A percentile compares a stretch with the other conserved stretches of the same genome.
These are phyloP conservation scores for Falco rusticolus DNA, from an alignment of 2,797 vertebrate genomes.

Conservation along the genomic window DNA sequence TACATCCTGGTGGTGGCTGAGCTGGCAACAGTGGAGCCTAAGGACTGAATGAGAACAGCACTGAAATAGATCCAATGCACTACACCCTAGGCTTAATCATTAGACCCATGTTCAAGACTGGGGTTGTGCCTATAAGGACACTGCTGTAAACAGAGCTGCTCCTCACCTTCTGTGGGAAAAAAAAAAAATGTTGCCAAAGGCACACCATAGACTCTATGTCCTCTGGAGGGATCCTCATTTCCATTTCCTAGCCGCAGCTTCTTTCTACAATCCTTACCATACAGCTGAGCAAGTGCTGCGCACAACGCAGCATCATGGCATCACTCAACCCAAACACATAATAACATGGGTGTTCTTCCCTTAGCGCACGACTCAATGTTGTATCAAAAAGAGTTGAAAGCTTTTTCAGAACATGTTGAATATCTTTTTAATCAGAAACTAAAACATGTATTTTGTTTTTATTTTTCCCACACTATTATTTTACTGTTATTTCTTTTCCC, in stretches of 20 bases:
- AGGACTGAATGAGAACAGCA: background rate
- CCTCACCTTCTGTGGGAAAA: background rate
- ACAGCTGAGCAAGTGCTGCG: background rate
- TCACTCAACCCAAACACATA: background rate
- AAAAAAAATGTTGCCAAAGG: background rate
- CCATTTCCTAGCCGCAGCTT: background rate
- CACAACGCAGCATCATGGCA: background rate
- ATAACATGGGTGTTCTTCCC: background rate
- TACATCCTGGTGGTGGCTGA: too few relatives aligned
- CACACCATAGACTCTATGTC: background rate
- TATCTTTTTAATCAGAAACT: background rate
- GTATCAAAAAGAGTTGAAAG: background rate
- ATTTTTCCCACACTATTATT: background rate
- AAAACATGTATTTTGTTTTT: background rate
- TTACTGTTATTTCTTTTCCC: background rate
- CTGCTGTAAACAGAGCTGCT: background rate
- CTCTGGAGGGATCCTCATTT: background rate
- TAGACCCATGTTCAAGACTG: background rate
- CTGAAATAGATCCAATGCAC: background rate
- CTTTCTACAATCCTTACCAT: background rate
- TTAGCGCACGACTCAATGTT: background rate
- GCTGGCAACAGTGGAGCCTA: background rate
- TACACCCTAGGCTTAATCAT: background rate
- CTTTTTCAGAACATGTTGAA: background rate
- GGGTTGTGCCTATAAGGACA: background rate